Evolutionary conservation across 92 coral and sea anemone species (phyloP).

Genomic region (Actinernus sp.): DNA sequence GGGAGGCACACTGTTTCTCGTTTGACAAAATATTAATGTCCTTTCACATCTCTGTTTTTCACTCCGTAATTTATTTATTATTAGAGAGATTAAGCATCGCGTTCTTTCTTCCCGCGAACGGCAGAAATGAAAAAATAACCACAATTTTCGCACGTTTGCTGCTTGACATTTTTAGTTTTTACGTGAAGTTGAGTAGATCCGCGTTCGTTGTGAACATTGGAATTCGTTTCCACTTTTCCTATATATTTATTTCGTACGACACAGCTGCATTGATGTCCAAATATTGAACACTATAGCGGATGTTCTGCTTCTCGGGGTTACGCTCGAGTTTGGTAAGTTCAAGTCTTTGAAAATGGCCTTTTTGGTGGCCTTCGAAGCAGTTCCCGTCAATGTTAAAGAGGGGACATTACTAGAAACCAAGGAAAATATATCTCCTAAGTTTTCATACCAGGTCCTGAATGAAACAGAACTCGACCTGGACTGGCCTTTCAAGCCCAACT

Average conservation of each 20-base stretch:
- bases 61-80: conserved; percentile 45
- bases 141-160: too few relatives aligned
- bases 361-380: conserved; percentile 60
- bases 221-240: too few relatives aligned
- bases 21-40: conserved; percentile 50
- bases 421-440: conserved; percentile 56
- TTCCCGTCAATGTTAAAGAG: conserved; percentile 51
- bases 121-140: too few relatives aligned
- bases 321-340: conserved; percentile 50
- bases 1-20: conserved; percentile 42
- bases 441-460: conserved; percentile 64
- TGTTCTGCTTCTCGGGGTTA: conserved; percentile 60
- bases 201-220: too few relatives aligned
- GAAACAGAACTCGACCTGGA: conserved; percentile 26
- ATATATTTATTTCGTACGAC: too few relatives aligned
- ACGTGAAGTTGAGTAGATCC: too few relatives aligned
- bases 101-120: too few relatives aligned
- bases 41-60: conserved; percentile 10
- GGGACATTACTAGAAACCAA: conserved; percentile 48
- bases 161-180: too few relatives aligned
- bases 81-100: too few relatives aligned
- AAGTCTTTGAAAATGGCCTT: conserved; percentile 53
- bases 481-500: conserved; percentile 56
- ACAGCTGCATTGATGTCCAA: conserved; percentile 55
- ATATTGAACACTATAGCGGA: conserved; percentile 44